Evolutionary conservation across 2,888 invertebrate genomes (phyloP), one percentile per base, ranked within the genome.

Genomic region (Apamea anceps): DNA sequence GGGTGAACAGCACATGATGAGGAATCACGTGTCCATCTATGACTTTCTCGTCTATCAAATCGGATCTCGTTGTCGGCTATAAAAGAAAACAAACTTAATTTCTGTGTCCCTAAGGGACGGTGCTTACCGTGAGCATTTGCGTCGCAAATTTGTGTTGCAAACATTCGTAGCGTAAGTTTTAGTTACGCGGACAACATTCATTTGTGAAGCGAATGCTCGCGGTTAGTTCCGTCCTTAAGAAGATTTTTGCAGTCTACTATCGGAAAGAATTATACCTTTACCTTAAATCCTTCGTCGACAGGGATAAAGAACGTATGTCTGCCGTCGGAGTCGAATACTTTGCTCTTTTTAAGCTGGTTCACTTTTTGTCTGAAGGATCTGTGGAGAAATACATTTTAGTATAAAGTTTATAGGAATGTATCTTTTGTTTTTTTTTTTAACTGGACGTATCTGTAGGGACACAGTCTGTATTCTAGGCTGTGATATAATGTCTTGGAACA

Each of bases 21-120:
- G 99, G 98, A 88, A 99, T 98, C 76, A 99, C 98, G 94, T 99
- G 99, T 0, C 99, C 99, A 93, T 99, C 99, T 84, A 99, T 98
- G 78, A 99, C 98, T 93, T 98, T 98, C 71, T 97, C 98, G 93
- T 99, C 99, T 82, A 99, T 98, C 90, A 98, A 97, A 90, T 98
- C 98, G 54, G 98, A 98, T 85, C 98, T 97, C 18, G 98, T 97
- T 42, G 97, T 97, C 82, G 98, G 98, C 98, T 98, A 92, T 32
- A 93, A 93, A 65, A 81, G 78, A 84, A 82, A 80, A 37, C 10
- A 32, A 15, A 45, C 7, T 57, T 74, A 60, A 80, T 60, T 48
- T 32, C 21, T 4, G n/a, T 62, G 5, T 15, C 21, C 6, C 0
- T n/a, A 12, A 4, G n/a, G n/a, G 21, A 42, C 37, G 37, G 21